These are phyloP conservation scores for Ancistrus triradiatus DNA, from an alignment of 2,113 vertebrate species.

Conservation along the genomic window DNA sequence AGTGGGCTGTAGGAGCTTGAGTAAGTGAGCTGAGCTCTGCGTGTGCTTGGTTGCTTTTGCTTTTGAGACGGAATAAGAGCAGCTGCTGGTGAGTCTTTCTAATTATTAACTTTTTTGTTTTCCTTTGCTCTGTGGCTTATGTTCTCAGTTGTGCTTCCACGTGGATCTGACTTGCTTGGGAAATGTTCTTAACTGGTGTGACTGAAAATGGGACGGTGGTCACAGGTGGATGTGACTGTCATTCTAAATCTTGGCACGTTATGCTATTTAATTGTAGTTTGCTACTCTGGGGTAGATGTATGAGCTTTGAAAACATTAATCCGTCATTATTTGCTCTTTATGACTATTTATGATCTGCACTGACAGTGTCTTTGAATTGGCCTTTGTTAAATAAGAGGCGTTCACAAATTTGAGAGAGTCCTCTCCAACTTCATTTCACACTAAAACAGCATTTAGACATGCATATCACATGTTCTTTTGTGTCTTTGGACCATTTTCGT, in stretches of 20 bases:
- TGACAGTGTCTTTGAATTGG: too few relatives aligned
- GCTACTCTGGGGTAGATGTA: too few relatives aligned
- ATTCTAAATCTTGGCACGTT: too few relatives aligned
- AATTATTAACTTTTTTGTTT: not conserved
- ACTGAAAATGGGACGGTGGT: not conserved
- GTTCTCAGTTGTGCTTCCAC: not conserved
- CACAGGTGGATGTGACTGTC: too few relatives aligned
- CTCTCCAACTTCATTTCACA: too few relatives aligned
- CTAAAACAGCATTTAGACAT: too few relatives aligned
- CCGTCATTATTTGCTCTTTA: too few relatives aligned
- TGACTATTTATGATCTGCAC: too few relatives aligned
- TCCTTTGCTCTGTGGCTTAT: not conserved
- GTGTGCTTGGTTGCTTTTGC: not conserved
- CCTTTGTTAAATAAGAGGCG: too few relatives aligned
- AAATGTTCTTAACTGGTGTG: not conserved
- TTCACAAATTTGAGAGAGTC: too few relatives aligned
- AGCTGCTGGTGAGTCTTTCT: slow-evolving; percentile 34
- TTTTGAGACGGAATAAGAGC: not conserved
- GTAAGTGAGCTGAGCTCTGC: not conserved
- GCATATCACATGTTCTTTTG: not conserved
- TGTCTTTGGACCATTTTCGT: not conserved
- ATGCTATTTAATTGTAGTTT: too few relatives aligned
- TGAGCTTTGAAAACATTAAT: too few relatives aligned
- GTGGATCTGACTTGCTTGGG: not conserved
- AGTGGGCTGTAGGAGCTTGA: slow-evolving; percentile 7